These are phyloP conservation scores for Catocala fraxini DNA, from an alignment of 2,888 invertebrate species.

Conservation along the genomic window DNA sequence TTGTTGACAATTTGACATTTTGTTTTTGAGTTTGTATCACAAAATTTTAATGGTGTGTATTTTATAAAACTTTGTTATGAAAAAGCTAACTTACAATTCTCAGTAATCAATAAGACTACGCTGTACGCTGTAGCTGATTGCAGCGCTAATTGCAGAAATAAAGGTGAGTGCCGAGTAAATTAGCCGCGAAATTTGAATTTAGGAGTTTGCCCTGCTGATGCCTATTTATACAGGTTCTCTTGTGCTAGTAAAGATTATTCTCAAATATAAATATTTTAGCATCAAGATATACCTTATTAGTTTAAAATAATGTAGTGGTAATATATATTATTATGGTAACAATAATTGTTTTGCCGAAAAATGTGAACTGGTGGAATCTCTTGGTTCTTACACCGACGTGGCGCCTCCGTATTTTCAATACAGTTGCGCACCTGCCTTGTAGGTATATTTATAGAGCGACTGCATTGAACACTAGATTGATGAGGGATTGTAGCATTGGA, in stretches of 20 bases:
- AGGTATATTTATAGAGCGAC: slow-evolving; percentile 5
- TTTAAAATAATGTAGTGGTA: no score
- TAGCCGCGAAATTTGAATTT: slow-evolving; percentile 58
- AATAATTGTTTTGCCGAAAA: no score
- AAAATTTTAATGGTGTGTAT: slow-evolving; percentile 17
- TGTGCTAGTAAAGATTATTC: no score
- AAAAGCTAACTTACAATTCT: slow-evolving; percentile 17
- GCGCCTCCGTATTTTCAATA: neutral
- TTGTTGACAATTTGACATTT: slow-evolving; percentile 46
- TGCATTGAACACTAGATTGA: neutral
- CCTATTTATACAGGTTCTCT: neutral
- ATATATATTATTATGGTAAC: neutral
- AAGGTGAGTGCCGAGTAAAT: slow-evolving; percentile 38
- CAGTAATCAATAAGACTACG: slow-evolving; percentile 13
- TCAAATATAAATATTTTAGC: no score
- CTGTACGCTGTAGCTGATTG: slow-evolving; percentile 14
- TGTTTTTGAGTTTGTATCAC: slow-evolving; percentile 35
- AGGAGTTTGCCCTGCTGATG: neutral
- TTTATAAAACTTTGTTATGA: slow-evolving; percentile 32
- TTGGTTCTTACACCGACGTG: slow-evolving; percentile 1
- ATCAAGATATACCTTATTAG: no score
- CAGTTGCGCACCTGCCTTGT: neutral
- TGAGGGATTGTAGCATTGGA: slow-evolving; percentile 3
- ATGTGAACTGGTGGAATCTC: no score
- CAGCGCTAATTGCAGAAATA: slow-evolving; percentile 14